Evolutionary conservation across 2,113 vertebrate species (phyloP).

Genomic region (Anguilla japonica): DNA sequence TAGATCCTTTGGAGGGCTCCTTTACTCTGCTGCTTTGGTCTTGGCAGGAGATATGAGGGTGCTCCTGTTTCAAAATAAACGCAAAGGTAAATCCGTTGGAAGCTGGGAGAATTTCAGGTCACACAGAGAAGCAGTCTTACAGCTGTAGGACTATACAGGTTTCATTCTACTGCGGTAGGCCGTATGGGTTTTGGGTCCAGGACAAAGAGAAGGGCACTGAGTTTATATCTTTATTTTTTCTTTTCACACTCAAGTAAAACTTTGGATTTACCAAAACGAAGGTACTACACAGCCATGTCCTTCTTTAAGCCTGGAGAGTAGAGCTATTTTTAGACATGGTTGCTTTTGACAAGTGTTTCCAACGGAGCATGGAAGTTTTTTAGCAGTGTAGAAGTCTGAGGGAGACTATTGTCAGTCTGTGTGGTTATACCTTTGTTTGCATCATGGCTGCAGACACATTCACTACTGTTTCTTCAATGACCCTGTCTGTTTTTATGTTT

Average conservation of each 20-base stretch:
- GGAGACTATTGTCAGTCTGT: neutral
- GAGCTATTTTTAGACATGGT: neutral
- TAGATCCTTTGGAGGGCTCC: constrained; percentile 7
- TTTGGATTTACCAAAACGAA: neutral
- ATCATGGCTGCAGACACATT: neutral
- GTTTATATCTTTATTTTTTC: neutral
- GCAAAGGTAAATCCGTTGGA: constrained; percentile 2
- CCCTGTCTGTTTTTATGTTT: neutral
- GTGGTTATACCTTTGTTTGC: neutral
- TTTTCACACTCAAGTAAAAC: neutral
- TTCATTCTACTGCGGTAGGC: neutral
- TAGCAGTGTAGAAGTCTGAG: neutral
- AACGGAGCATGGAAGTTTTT: neutral
- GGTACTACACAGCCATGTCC: neutral
- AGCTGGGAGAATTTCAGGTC: neutral
- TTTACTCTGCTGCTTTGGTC: constrained; percentile 18
- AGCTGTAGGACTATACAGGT: neutral
- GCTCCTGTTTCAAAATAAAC: constrained; percentile 29
- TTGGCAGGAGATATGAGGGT: constrained; percentile 17
- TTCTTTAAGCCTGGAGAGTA: neutral
- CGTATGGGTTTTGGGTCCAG: neutral
- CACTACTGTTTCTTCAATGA: neutral
- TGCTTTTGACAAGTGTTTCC: neutral
- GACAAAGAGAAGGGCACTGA: neutral
- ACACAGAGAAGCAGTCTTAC: neutral